Percentiles rank a stretch among this genome's conserved stretches.
Evolutionary conservation across 1,140 invertebrate species (phyloP).

Genomic region (Cecropterus lyciades): DNA sequence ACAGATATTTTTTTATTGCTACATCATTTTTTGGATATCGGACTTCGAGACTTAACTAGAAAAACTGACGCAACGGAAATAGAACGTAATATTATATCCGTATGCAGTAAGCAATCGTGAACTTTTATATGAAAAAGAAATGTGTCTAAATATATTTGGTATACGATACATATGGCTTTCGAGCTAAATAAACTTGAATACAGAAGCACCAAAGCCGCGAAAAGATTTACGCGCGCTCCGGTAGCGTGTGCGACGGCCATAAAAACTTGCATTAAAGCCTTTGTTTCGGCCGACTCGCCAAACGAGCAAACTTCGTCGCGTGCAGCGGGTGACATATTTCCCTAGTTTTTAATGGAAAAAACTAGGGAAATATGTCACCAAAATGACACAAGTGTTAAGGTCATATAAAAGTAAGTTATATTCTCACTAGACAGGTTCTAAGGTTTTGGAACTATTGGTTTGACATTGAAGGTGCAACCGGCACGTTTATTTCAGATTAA

Average conservation of each 20-base stretch:
- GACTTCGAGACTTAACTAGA: too few relatives aligned
- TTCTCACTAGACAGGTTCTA: neutral
- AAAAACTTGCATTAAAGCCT: constrained; percentile 22
- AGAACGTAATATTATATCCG: too few relatives aligned
- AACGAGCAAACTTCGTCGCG: constrained; percentile 19
- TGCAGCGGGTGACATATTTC: constrained; percentile 21
- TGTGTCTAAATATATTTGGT: too few relatives aligned
- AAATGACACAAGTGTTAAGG: constrained; percentile 45
- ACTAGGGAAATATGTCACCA: too few relatives aligned
- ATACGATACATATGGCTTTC: too few relatives aligned
- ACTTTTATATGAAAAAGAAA: too few relatives aligned
- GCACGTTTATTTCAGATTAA: too few relatives aligned
- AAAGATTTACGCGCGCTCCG: neutral
- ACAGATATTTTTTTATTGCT: too few relatives aligned
- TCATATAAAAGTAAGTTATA: constrained; percentile 14
- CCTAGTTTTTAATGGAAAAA: constrained; percentile 23
- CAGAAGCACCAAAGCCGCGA: neutral
- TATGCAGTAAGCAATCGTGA: too few relatives aligned
- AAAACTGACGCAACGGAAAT: too few relatives aligned
- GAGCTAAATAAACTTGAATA: neutral
- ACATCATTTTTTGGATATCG: too few relatives aligned
- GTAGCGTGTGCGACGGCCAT: constrained; percentile 21
- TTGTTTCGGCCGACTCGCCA: constrained; percentile 8
- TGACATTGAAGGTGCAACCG: too few relatives aligned
- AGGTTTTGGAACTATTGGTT: neutral